phyloP scores from a whole-genome alignment of 2,113 vertebrate species.

The Drymodes brunneopygia region DNA sequence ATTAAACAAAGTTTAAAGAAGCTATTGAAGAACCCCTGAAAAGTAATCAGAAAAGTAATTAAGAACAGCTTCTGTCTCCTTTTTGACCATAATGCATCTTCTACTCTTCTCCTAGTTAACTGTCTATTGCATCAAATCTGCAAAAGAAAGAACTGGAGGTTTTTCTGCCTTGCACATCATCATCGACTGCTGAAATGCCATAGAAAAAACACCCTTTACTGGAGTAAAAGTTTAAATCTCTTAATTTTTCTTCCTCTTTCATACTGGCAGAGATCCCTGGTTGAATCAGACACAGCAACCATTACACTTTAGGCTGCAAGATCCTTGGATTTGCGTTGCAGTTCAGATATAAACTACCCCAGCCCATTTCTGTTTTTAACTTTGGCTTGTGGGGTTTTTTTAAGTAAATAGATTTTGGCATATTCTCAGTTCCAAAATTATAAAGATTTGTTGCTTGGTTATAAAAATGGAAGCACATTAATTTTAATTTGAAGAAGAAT shows the following conservation, averaged over 20 bases:
- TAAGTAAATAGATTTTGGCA: background rate
- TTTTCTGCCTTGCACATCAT: background rate
- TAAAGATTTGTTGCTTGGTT: background rate
- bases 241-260: background rate
- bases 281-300: background rate
- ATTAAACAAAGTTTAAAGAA: background rate
- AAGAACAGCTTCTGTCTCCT: background rate
- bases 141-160: background rate
- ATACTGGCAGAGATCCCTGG: background rate
- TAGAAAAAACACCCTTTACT: background rate
- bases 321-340: background rate
- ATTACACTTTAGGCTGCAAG: background rate
- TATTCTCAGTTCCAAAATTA: background rate
- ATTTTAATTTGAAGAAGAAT: slow-evolving; percentile 9
- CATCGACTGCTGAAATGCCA: background rate
- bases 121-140: background rate
- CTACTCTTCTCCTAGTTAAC: background rate
- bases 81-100: background rate
- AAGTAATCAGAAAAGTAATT: background rate
- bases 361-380: background rate
- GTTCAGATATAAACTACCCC: background rate
- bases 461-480: background rate
- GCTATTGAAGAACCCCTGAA: background rate
- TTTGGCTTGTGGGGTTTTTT: background rate
- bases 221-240: background rate